phyloP scores from a whole-genome alignment of 1,140 invertebrate species.

The Cydia fagiglandana region DNA sequence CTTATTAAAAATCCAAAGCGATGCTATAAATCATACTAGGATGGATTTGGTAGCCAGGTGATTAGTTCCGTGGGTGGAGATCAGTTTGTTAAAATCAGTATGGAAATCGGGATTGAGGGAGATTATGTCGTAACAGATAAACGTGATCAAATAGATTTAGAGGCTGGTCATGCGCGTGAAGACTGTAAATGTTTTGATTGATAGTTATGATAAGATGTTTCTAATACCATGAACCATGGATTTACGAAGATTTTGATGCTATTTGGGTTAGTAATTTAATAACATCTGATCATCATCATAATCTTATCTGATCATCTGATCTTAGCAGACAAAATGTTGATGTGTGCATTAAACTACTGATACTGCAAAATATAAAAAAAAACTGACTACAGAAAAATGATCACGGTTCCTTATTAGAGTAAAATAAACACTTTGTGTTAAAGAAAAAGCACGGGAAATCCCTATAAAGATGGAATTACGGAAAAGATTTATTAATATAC shows the following conservation, averaged over 20 bases:
- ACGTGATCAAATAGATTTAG: constrained; percentile 15
- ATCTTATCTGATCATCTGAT: no score
- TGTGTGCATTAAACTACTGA: neutral
- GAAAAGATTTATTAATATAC: no score
- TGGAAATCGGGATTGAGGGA: constrained; percentile 18
- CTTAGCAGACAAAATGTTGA: neutral
- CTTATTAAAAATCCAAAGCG: constrained; percentile 25
- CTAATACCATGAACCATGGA: neutral
- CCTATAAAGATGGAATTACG: no score
- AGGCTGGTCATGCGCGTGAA: constrained; percentile 7
- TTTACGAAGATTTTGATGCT: neutral
- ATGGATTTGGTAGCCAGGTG: constrained; percentile 7
- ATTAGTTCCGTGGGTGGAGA: constrained; percentile 14
- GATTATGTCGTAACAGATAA: constrained; percentile 23
- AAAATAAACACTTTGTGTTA: no score
- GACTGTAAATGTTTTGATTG: constrained; percentile 5
- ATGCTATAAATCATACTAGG: constrained; percentile 19
- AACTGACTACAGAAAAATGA: no score
- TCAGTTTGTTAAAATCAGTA: constrained; percentile 17
- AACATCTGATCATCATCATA: no score
- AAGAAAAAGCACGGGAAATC: no score
- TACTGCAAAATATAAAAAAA: neutral
- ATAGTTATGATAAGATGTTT: neutral
- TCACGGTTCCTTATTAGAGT: no score
- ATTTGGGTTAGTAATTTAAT: neutral